These are phyloP conservation scores for Epistrophe grossulariae DNA, from an alignment of 2,888 invertebrate genomes.

Conservation along the genomic window DNA sequence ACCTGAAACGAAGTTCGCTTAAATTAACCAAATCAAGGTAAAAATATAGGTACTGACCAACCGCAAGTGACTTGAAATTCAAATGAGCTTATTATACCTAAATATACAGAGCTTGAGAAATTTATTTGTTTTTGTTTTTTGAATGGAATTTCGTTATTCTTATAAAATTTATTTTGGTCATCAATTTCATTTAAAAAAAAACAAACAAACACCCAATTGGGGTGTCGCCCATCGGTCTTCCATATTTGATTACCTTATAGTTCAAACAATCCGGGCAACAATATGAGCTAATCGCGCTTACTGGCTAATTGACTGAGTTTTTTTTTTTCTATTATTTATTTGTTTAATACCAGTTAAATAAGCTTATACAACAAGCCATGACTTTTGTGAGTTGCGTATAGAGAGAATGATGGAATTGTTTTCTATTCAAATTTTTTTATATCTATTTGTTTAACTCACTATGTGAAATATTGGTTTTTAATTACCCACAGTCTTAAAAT, in stretches of 20 bases:
- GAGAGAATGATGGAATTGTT: constrained; percentile 31
- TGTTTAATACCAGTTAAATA: constrained; percentile 13
- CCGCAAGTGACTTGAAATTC: constrained; percentile 31
- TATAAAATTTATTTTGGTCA: constrained; percentile 56
- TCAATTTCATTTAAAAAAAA: constrained; percentile 20
- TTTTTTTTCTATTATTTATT: neutral
- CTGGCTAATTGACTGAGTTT: constrained; percentile 34
- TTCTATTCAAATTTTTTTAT: constrained; percentile 20
- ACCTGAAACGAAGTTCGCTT: neutral
- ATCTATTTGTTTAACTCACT: neutral
- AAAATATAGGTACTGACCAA: constrained; percentile 31
- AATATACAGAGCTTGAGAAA: constrained; percentile 23
- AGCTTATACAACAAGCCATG: constrained; percentile 13
- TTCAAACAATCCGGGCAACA: constrained; percentile 20
- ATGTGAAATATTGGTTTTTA: constrained; percentile 3
- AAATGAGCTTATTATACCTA: constrained; percentile 34
- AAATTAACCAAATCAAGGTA: constrained; percentile 24
- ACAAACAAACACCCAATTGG: neutral
- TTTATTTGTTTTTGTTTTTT: constrained; percentile 12
- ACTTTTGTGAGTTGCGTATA: constrained; percentile 8
- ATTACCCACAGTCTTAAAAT: neutral
- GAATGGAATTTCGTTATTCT: constrained; percentile 42
- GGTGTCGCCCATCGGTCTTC: constrained; percentile 32
- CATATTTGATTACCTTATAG: constrained; percentile 43
- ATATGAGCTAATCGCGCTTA: constrained; percentile 60